Evolutionary conservation across 2,797 vertebrate genomes (phyloP), one percentile per base, ranked within the genome.

Genomic region (Apogon hyalosoma): DNA sequence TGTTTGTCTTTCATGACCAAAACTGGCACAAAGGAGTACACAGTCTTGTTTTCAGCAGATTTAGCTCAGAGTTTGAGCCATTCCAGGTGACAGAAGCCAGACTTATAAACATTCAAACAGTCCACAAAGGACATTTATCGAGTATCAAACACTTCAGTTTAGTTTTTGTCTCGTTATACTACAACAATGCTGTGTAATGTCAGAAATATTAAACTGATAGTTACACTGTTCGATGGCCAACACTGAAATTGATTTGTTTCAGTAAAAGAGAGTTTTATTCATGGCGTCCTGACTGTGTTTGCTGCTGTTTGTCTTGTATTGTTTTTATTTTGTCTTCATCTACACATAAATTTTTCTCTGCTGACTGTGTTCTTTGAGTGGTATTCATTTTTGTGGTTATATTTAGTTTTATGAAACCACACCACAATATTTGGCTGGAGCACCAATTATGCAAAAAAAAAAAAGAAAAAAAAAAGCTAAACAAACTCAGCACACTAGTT

Each of bases 1-100:
- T 85, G 73, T 77, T 71, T 57, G 69, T 38, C 28, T 28, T 41
- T 51, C 7, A 50, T 81, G 68, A 64, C 77, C 70, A 50, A 77
- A 48, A 64, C 6, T 3, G 9, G 13, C 50, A 11, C 12, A n/a
- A 21, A 11, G 18, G 24, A 40, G 60, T 40, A 1, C 31, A n/a
- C 7, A 72, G 31, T 24, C 16, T 2, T 31, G 14, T 48, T 41
- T 40, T 41, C 6, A 12, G 13, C 14, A 36, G 36, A 8, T 51
- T 13, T 54, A 63, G 49, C 40, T 45, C 54, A 47, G 11, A 51
- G 50, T 31, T 41, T 11, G 52, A 61, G 45, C 21, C 14, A 0
- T 7, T 55, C 2, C 45, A 19, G 21, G 13, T 65, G 8, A 56
- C 21, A 24, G 21, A 24, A 24, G 21, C 21, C 49, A 16, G 42